phyloP scores from a whole-genome alignment of 2,113 vertebrate species.

The Thermophis baileyi region DNA sequence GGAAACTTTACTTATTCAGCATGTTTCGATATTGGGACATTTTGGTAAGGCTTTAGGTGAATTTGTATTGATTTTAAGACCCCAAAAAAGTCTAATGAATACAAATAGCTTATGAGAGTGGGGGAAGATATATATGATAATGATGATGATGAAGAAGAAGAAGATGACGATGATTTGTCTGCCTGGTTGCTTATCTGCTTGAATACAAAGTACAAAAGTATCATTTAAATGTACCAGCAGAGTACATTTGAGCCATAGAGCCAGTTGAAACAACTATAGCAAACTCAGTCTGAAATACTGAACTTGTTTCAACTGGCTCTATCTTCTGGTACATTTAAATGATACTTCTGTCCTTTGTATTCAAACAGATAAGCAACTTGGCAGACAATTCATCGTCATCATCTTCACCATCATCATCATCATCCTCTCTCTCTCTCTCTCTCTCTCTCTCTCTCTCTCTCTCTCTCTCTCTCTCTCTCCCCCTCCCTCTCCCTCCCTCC shows the following conservation, averaged over 20 bases:
- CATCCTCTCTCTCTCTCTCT: too few relatives aligned
- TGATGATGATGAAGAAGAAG: neutral
- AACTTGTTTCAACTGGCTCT: neutral
- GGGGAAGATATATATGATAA: neutral
- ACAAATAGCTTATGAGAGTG: neutral
- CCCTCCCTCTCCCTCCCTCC: too few relatives aligned
- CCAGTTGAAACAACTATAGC: neutral
- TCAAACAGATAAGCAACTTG: too few relatives aligned
- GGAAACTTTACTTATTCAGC: neutral
- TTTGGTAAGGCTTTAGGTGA: neutral
- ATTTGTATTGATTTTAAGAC: neutral
- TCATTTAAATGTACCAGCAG: neutral
- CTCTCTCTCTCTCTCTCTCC: too few relatives aligned
- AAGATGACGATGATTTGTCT: neutral
- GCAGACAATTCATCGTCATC: too few relatives aligned
- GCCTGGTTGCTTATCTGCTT: neutral
- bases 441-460: accelerated
- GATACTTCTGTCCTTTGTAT: too few relatives aligned
- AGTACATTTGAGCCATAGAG: too few relatives aligned
- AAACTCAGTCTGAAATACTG: too few relatives aligned
- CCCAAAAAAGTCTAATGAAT: neutral
- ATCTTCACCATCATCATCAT: too few relatives aligned
- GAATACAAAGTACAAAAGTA: neutral
- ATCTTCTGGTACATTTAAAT: too few relatives aligned
- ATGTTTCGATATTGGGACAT: neutral